Percentiles rank a stretch among this genome's conserved stretches.
phyloP scores from a whole-genome alignment of 2,888 invertebrate genomes.

The Drosophila kanekoi region DNA sequence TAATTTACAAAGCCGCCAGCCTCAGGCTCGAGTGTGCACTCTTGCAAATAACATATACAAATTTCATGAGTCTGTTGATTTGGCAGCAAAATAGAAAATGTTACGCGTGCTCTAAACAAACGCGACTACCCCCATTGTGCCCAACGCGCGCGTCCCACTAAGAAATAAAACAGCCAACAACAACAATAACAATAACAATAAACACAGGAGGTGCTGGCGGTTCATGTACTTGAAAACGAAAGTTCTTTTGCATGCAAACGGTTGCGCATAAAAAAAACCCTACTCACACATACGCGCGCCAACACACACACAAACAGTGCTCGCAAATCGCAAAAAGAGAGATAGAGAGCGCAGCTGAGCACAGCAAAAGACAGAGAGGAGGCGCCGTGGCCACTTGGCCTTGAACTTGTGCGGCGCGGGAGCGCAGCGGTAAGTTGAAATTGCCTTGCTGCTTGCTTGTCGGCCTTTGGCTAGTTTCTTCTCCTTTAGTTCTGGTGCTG shows the following conservation, averaged over 20 bases:
- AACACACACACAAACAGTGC: conserved; percentile 4
- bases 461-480: conserved; percentile 43
- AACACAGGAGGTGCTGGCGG: conserved; percentile 44
- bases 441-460: conserved; percentile 34
- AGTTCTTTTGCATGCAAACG: conserved; percentile 72
- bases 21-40: conserved; percentile 32
- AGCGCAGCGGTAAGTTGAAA: conserved; percentile 72
- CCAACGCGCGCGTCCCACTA: conserved; percentile 35
- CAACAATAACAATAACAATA: conserved; percentile 18
- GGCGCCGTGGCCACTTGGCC: conserved; percentile 76
- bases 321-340: conserved; percentile 23
- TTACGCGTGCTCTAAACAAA: conserved; percentile 52
- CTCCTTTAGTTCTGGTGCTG: conserved; percentile 24
- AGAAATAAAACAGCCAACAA: conserved; percentile 29
- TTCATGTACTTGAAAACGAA: conserved; percentile 72
- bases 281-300: conserved; percentile 21
- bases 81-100: conserved; percentile 18
- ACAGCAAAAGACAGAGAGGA: conserved; percentile 34
- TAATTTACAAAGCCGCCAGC: conserved; percentile 64
- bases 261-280: conserved; percentile 45
- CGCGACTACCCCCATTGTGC: conserved; percentile 28
- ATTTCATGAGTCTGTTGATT: conserved; percentile 47
- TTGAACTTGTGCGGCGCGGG: conserved; percentile 74
- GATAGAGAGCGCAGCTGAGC: conserved; percentile 7
- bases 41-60: conserved; percentile 54